A percentile compares a stretch with the other conserved stretches of the same genome.
Evolutionary conservation across 2,888 invertebrate genomes (phyloP).

Genomic region (Noctua janthe): DNA sequence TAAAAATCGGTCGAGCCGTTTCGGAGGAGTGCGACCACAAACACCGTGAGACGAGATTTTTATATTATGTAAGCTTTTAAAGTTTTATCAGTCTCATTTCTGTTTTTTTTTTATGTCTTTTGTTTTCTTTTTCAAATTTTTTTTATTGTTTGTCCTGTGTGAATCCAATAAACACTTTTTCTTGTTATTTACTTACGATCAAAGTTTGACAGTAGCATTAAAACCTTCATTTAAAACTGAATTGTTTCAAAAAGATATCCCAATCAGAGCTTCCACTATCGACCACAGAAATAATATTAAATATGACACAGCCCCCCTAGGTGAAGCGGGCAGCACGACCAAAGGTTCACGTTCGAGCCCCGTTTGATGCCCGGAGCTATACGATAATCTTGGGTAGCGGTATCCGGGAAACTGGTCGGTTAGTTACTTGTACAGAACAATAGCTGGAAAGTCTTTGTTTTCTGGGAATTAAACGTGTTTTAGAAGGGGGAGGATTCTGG

Average conservation of each 20-base stretch:
- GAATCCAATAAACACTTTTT: background rate
- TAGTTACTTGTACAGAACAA: conserved; percentile 33
- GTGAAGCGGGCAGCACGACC: conserved; percentile 41
- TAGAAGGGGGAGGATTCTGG: background rate
- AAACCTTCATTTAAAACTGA: background rate
- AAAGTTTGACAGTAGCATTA: background rate
- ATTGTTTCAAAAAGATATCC: conserved; percentile 3
- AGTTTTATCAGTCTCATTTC: background rate
- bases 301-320: conserved; percentile 52
- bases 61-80: no score
- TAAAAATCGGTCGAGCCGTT: no score
- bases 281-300: conserved; percentile 28
- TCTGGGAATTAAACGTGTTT: conserved; percentile 12
- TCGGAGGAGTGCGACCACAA: no score
- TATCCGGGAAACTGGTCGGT: conserved; percentile 48
- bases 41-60: no score
- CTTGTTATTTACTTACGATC: background rate
- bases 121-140: no score
- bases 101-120: no score
- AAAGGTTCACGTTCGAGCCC: conserved; percentile 49
- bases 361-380: conserved; percentile 58
- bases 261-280: conserved; percentile 10
- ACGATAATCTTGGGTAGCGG: conserved; percentile 65
- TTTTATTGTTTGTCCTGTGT: background rate
- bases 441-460: conserved; percentile 25